Percentiles rank a stretch among this genome's conserved stretches.
phyloP scores from a whole-genome alignment of 2,888 invertebrate species.

The Thecophora atra region DNA sequence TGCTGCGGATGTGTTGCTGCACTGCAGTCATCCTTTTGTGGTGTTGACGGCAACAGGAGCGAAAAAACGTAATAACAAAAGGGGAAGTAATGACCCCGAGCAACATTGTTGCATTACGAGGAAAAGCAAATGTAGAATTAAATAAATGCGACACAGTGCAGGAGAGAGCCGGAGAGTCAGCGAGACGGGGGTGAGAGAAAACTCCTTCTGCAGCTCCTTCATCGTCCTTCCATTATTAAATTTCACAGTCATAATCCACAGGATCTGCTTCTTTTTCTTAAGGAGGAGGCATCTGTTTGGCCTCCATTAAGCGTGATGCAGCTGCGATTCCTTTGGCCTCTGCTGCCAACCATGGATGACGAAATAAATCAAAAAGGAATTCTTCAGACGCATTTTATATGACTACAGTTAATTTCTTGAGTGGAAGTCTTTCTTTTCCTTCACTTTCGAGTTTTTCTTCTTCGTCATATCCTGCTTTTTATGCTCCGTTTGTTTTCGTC shows the following conservation, averaged over 20 bases:
- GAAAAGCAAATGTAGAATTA: neutral
- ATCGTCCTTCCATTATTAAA: no score
- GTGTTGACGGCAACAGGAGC: neutral
- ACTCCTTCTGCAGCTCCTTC: no score
- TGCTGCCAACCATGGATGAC: neutral
- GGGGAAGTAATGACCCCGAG: slow-evolving; percentile 31
- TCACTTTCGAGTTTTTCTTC: no score
- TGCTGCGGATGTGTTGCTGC: neutral
- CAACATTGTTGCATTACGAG: slow-evolving; percentile 15
- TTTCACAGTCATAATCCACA: neutral
- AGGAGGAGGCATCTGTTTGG: neutral
- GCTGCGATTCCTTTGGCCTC: neutral
- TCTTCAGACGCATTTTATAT: neutral
- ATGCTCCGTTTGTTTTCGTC: no score
- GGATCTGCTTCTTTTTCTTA: neutral
- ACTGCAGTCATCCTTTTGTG: slow-evolving; percentile 7
- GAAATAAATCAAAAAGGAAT: slow-evolving; percentile 4
- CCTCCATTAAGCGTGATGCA: neutral
- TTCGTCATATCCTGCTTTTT: no score
- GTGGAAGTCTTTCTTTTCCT: no score
- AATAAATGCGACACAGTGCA: neutral
- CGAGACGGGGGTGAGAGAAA: no score
- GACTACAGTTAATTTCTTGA: neutral
- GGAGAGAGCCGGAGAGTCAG: no score
- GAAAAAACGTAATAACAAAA: slow-evolving; percentile 17